Base-by-base conservation (phyloP, 2,888 invertebrate genomes). In the Calliopum simillimum region DNA sequence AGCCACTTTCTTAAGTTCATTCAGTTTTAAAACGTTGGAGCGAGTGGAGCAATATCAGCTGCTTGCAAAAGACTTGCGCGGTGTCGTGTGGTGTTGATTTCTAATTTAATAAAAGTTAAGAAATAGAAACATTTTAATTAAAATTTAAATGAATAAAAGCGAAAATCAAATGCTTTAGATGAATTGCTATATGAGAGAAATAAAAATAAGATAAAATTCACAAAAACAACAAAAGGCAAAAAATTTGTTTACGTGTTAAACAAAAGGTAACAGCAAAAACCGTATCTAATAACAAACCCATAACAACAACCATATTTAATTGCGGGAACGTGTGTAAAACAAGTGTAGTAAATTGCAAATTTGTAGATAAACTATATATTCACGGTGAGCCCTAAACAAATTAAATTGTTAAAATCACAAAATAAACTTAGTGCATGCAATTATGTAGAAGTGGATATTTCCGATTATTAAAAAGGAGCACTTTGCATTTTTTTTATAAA, bases 181-280 rank as follows among this genome's bases (percentile, higher is more conserved):
- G n/a, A n/a, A n/a, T n/a, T n/a, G n/a, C n/a, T n/a, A n/a, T n/a
- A n/a, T n/a, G 12, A 51, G 3, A 51, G n/a, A 14, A 51, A 51
- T 19, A 21, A 51, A 16, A 12, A 12, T 16, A 3, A 51, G n/a
- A 51, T 21, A 51, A 16, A 19, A 3, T 11, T 11, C 16, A 51
- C n/a, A 51, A 51, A 51, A 51, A 4, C 51, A 51, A 51, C 13
- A 11, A 16, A 21, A 51, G 3, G n/a, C n/a, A 12, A 51, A 11
- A 12, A 51, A 51, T 19, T 51, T 51, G 51, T 51, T 51, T 51
- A 51, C 51, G 51, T 51, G 51, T 51, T 51, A 51, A 51, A 16
- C 51, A 21, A 51, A 51, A 51, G 51, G 51, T 51, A 51, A 11
- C n/a, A 51, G n/a, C 2, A 51, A 4, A 3, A 21, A 21, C 16